Percentiles rank a stretch among this genome's conserved stretches.
These are phyloP conservation scores for Odocoileus hemionus DNA, from an alignment of 2,113 vertebrate genomes.

Conservation along the genomic window DNA sequence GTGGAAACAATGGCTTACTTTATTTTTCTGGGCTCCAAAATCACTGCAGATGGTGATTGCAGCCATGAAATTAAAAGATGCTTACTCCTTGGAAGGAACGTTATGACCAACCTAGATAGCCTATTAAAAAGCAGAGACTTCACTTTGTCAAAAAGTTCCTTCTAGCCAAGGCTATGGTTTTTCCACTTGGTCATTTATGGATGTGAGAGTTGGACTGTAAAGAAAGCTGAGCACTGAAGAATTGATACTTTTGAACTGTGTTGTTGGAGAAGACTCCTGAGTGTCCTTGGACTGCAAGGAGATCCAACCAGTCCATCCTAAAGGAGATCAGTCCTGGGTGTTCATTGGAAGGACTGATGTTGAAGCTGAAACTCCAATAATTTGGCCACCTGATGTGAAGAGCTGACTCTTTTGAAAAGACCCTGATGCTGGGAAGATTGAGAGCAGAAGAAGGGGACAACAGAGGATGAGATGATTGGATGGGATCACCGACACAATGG, in stretches of 20 bases:
- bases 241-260: neutral
- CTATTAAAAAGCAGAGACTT: neutral
- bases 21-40: neutral
- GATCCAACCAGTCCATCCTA: neutral
- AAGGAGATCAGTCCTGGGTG: neutral
- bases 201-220: neutral
- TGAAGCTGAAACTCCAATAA: neutral
- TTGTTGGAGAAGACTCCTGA: neutral
- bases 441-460: fast-evolving
- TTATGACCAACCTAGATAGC: too few species aligned
- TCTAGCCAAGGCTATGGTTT: neutral
- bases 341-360: neutral
- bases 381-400: neutral
- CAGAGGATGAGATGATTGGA: neutral
- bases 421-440: neutral
- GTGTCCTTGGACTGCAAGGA: neutral
- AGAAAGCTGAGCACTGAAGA: neutral
- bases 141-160: fast-evolving
- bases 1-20: neutral
- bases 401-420: neutral
- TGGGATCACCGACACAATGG: neutral
- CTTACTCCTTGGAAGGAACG: neutral
- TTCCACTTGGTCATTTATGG: neutral
- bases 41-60: neutral
- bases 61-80: neutral